Conservation (phyloP, 1,140 invertebrate species). For the Calycopis cecrops region DNA sequence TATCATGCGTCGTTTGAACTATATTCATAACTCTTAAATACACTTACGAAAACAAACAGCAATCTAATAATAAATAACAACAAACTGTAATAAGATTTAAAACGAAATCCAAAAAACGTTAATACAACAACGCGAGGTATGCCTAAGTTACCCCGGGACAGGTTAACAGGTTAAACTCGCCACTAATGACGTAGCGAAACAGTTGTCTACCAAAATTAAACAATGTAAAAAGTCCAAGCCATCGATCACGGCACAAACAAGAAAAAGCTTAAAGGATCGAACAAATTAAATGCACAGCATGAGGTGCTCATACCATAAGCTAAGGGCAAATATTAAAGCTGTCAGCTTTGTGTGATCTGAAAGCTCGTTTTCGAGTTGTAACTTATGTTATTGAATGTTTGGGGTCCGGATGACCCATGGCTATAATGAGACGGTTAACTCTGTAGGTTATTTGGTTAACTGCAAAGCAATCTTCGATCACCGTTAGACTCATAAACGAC, state of each 20-base stretch:
- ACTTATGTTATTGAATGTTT: conserved; percentile 66
- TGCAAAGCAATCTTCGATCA: no score
- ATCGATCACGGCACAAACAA: conserved; percentile 67
- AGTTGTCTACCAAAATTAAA: conserved; percentile 18
- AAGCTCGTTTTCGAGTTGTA: conserved; percentile 62
- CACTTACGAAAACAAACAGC: no score
- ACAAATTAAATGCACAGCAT: conserved; percentile 71
- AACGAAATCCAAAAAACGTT: no score
- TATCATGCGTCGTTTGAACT: no score
- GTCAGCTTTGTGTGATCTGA: conserved; percentile 71
- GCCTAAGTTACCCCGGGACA: no score
- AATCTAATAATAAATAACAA: no score
- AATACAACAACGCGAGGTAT: no score
- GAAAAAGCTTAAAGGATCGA: conserved; percentile 62
- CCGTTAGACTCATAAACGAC: no score
- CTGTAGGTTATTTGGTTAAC: no score
- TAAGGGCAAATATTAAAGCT: conserved; percentile 70
- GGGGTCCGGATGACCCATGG: conserved; percentile 21
- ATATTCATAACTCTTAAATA: no score
- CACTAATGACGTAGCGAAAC: conserved; percentile 17
- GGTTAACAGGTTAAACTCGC: conserved; percentile 1
- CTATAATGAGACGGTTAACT: conserved; percentile 11
- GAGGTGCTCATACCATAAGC: conserved; percentile 48
- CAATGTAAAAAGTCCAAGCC: conserved; percentile 37
- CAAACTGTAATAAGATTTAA: no score